Evolutionary conservation across 2,888 invertebrate genomes (phyloP).

Genomic region (Coleophora deauratella): DNA sequence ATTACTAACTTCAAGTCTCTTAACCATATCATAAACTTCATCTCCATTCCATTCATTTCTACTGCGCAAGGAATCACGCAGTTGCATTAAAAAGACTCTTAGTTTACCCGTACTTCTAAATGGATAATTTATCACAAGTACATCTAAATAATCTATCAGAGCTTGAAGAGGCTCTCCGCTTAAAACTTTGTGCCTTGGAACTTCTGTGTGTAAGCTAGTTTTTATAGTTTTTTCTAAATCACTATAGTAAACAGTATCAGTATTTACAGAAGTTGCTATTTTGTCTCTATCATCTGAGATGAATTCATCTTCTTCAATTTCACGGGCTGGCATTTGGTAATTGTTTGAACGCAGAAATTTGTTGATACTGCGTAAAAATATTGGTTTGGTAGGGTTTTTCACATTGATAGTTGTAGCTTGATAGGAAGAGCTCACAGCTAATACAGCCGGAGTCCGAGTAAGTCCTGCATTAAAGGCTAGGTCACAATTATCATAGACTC

Average conservation of each 20-base stretch:
- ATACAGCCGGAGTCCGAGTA: constrained; percentile 69
- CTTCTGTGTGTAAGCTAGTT: constrained; percentile 88
- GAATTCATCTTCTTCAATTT: constrained; percentile 27
- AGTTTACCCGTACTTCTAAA: constrained; percentile 75
- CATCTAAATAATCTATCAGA: constrained; percentile 81
- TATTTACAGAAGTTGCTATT: constrained; percentile 19
- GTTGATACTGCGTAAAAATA: constrained; percentile 64
- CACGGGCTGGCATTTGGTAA: constrained; percentile 48
- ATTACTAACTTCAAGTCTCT: constrained; percentile 64
- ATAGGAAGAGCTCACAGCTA: constrained; percentile 58
- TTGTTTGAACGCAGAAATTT: constrained; percentile 63
- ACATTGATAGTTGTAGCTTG: constrained; percentile 49
- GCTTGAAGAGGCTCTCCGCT: constrained; percentile 81
- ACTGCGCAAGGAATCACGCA: constrained; percentile 68
- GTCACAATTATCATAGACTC: constrained; percentile 72
- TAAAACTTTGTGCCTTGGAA: constrained; percentile 80
- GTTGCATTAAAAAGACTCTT: constrained; percentile 75
- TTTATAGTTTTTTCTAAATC: constrained; percentile 92
- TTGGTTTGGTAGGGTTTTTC: constrained; percentile 50
- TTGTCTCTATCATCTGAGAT: constrained; percentile 28
- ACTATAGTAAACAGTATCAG: constrained; percentile 83
- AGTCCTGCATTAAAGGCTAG: constrained; percentile 61
- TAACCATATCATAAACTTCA: constrained; percentile 73
- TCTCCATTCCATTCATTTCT: constrained; percentile 73
- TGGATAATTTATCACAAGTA: constrained; percentile 86